Percentiles rank a stretch among this genome's conserved stretches.
Conservation (phyloP, 2,113 vertebrate species). For the Erpornis zantholeuca region DNA sequence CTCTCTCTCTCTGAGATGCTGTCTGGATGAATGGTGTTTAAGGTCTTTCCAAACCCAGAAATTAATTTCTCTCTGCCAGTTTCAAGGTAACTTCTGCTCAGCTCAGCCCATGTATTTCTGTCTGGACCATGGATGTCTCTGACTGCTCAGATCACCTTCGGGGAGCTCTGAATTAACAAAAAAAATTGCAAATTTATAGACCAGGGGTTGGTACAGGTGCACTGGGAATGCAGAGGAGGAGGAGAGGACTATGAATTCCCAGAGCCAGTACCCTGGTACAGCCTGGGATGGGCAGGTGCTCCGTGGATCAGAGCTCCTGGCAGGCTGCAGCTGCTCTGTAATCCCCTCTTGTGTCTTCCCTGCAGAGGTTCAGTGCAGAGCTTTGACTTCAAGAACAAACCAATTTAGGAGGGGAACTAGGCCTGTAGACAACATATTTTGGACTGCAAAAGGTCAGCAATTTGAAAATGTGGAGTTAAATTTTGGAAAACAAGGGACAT, state of each 20-base stretch:
- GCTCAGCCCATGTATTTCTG: accelerated
- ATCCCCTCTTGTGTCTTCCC: background rate
- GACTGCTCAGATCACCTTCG: background rate
- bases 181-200: background rate
- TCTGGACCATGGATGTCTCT: background rate
- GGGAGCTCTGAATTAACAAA: background rate
- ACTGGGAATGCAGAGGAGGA: background rate
- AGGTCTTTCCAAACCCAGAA: background rate
- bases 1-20: background rate
- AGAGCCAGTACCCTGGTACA: background rate
- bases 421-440: background rate
- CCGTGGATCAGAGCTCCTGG: background rate
- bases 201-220: background rate
- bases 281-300: background rate
- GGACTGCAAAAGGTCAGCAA: background rate
- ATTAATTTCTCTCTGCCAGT: background rate
- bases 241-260: background rate
- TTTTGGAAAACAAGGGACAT: background rate
- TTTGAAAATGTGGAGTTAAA: background rate
- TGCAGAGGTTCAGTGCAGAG: background rate
- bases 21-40: background rate
- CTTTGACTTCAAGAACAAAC: background rate
- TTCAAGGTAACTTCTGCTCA: background rate
- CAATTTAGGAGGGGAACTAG: background rate
- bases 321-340: background rate